Percentiles rank a stretch among this genome's conserved stretches.
Conservation (phyloP, 2,888 invertebrate species). For the Actias luna region DNA sequence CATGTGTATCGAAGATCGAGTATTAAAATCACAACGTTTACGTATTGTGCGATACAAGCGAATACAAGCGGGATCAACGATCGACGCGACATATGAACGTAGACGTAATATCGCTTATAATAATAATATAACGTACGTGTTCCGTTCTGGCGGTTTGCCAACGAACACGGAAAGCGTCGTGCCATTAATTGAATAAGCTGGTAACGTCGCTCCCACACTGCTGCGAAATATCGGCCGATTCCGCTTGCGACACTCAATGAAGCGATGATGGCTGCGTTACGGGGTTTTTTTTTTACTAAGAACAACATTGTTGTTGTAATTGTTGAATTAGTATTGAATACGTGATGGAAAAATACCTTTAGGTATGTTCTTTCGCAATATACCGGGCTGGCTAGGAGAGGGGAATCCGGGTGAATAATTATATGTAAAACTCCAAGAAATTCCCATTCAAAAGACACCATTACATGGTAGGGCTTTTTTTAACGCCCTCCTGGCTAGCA, state of each 20-base stretch:
- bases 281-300: too few species aligned
- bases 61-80: constrained; percentile 11
- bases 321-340: too few species aligned
- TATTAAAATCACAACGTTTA: neutral
- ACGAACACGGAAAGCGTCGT: constrained; percentile 3
- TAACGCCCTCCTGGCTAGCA: too few species aligned
- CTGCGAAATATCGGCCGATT: neutral
- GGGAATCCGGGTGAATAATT: too few species aligned
- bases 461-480: too few species aligned
- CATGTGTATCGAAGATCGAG: neutral
- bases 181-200: constrained; percentile 16
- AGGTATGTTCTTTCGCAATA: too few species aligned
- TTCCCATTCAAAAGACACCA: too few species aligned
- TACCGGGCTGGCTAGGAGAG: too few species aligned
- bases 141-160: constrained; percentile 12
- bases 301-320: too few species aligned
- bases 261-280: too few species aligned
- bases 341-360: too few species aligned
- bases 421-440: too few species aligned
- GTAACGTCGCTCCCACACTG: neutral
- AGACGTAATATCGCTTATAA: neutral
- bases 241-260: neutral
- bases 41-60: neutral
- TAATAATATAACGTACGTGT: constrained; percentile 4
- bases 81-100: constrained; percentile 3